These are phyloP conservation scores for Lagopus muta DNA, from an alignment of 2,113 vertebrate genomes.

Conservation along the genomic window DNA sequence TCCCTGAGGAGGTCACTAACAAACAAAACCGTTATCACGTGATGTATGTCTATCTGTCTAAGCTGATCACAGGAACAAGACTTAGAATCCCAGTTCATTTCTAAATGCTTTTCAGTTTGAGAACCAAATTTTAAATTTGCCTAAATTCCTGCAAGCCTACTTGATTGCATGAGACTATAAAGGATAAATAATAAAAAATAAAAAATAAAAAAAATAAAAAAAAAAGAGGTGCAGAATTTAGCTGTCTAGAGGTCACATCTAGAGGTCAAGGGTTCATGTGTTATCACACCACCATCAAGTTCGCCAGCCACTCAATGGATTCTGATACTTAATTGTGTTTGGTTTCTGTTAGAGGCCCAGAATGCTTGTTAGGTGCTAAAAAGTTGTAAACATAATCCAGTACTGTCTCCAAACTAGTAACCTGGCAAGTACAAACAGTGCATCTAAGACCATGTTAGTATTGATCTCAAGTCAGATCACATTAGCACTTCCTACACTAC, in stretches of 20 bases:
- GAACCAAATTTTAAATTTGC: neutral
- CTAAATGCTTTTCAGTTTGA: neutral
- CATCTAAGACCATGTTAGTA: conserved; percentile 72
- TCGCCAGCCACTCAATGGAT: conserved; percentile 8
- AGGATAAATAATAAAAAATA: neutral
- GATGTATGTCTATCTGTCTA: neutral
- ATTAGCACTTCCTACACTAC: conserved; percentile 56
- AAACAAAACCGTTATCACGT: neutral
- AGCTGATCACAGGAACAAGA: neutral
- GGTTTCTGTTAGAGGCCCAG: conserved; percentile 36
- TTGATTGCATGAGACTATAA: neutral
- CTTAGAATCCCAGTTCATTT: neutral
- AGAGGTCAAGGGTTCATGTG: conserved; percentile 4
- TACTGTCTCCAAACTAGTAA: conserved; percentile 66
- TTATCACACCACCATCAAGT: conserved; percentile 18
- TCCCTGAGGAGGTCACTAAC: rapidly evolving
- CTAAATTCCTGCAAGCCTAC: neutral
- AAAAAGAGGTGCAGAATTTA: neutral
- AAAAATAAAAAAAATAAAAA: too few relatives aligned
- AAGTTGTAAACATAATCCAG: conserved; percentile 70
- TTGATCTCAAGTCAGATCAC: conserved; percentile 72
- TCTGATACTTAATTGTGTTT: conserved; percentile 58
- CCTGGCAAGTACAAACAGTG: conserved; percentile 63
- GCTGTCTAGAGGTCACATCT: neutral
- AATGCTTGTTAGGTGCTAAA: conserved; percentile 65